A percentile compares a stretch with the other conserved stretches of the same genome.
Evolutionary conservation across 1,140 invertebrate species (phyloP).

Genomic region (Cherax destructor): DNA sequence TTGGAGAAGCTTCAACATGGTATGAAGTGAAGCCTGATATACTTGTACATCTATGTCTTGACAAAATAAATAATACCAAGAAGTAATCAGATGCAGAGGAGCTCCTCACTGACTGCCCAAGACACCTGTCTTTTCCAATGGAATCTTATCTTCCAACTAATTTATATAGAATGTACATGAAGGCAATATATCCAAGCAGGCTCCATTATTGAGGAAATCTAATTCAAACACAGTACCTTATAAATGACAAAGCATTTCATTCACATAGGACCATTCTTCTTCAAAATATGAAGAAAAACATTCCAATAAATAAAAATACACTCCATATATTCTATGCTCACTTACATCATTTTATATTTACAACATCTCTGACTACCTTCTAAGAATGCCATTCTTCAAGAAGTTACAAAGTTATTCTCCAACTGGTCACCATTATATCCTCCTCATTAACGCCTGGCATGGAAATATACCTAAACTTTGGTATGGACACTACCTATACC

Average conservation of each 20-base stretch:
- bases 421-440: neutral
- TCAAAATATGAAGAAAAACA: neutral
- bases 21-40: conserved; percentile 8
- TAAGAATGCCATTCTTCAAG: neutral
- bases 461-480: conserved; percentile 61
- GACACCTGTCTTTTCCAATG: conserved; percentile 6
- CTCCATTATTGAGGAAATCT: conserved; percentile 12
- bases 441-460: conserved; percentile 7
- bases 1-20: neutral
- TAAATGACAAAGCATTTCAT: neutral
- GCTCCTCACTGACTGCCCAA: conserved; percentile 23
- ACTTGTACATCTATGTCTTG: neutral
- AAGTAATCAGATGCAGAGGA: conserved; percentile 25
- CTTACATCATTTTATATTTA: neutral
- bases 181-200: conserved; percentile 2
- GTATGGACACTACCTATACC: conserved; percentile 57
- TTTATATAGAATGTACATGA: neutral
- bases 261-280: conserved; percentile 14
- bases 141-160: neutral
- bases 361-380: conserved; percentile 6
- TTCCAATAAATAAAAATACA: conserved; percentile 8
- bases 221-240: neutral
- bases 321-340: neutral
- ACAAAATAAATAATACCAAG: conserved; percentile 20
- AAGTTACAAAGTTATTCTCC: neutral